Base-by-base conservation (phyloP, 2,113 vertebrate genomes). In the Heliornis fulica region DNA sequence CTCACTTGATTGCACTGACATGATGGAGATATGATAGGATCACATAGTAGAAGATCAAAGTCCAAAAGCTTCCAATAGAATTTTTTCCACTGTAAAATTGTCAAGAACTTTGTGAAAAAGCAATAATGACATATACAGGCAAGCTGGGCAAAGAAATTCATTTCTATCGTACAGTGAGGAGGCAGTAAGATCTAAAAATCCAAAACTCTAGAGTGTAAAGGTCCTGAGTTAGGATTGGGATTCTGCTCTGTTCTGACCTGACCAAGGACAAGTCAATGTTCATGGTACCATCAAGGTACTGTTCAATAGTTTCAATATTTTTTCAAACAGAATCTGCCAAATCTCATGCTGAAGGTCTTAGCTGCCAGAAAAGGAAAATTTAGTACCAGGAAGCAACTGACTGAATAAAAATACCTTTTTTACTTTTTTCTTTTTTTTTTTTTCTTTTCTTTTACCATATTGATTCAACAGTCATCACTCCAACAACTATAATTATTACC, bases 381-480 rank as follows among this genome's bases (percentile, higher is more conserved):
- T 56, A 46, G 26, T 51, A 45, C 4, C 3, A 36, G 61, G 7
- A 76, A 75, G 8, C 0, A 90, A 78, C 21, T 31, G 10, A 87
- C 13, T 90, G 45, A 96, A 88, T n/a, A n/a, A n/a, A n/a, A n/a
- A n/a, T n/a, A n/a, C n/a, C n/a, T n/a, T n/a, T n/a, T n/a, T n/a
- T n/a, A n/a, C n/a, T n/a, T n/a, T n/a, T n/a, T n/a, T n/a, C n/a
- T n/a, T n/a, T n/a, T n/a, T n/a, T n/a, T n/a, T n/a, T n/a, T n/a
- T n/a, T n/a, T n/a, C n/a, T n/a, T n/a, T n/a, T n/a, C n/a, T n/a
- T n/a, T n/a, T n/a, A n/a, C n/a, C 21, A 11, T 83, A 92, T 87
- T 97, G 56, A 85, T 94, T 96, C 91, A 91, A 63, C 83, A 94
- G 32, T 69, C 77, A 74, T 82, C 54, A 92, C 89, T 97, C 91